Evolutionary conservation across 1,140 invertebrate genomes (phyloP).

Genomic region (Penaeus japonicus): DNA sequence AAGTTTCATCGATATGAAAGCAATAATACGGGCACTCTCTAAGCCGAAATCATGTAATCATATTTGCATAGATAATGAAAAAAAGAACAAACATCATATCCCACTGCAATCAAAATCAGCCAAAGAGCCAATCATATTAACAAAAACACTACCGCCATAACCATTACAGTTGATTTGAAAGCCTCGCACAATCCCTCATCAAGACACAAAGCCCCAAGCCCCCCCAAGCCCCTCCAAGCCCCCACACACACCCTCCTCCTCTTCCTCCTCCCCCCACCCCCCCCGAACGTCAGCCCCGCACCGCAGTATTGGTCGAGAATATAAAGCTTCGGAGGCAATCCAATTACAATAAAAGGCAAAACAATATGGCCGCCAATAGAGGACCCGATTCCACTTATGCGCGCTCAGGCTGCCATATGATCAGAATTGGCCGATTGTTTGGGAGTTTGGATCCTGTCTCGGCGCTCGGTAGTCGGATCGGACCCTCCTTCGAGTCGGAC

Average conservation of each 20-base stretch:
- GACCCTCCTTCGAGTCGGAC: neutral
- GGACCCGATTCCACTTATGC: slow-evolving; percentile 44
- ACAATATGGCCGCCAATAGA: slow-evolving; percentile 51
- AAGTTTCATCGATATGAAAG: neutral
- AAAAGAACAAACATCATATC: slow-evolving; percentile 40
- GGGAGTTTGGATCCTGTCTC: slow-evolving; percentile 7
- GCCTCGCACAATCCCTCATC: slow-evolving; percentile 42
- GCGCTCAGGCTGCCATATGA: slow-evolving; percentile 45
- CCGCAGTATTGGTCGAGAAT: slow-evolving; percentile 20
- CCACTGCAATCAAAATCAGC: slow-evolving; percentile 46
- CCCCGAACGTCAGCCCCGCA: neutral
- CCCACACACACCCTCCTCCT: too few relatives aligned
- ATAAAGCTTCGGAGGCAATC: slow-evolving; percentile 47
- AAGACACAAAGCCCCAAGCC: slow-evolving; percentile 32
- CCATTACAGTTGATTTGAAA: slow-evolving; percentile 51
- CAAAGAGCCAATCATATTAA: slow-evolving; percentile 50
- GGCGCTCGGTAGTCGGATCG: neutral
- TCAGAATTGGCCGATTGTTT: slow-evolving; percentile 24
- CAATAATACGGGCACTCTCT: slow-evolving; percentile 4
- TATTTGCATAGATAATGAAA: slow-evolving; percentile 32
- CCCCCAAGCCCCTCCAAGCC: neutral
- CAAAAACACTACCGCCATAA: slow-evolving; percentile 33
- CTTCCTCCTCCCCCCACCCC: too few relatives aligned
- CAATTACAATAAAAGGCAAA: slow-evolving; percentile 55
- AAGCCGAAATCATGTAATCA: slow-evolving; percentile 46